These are phyloP conservation scores for Oncorhynchus kisutch DNA, from an alignment of 2,113 vertebrate species.

Conservation along the genomic window DNA sequence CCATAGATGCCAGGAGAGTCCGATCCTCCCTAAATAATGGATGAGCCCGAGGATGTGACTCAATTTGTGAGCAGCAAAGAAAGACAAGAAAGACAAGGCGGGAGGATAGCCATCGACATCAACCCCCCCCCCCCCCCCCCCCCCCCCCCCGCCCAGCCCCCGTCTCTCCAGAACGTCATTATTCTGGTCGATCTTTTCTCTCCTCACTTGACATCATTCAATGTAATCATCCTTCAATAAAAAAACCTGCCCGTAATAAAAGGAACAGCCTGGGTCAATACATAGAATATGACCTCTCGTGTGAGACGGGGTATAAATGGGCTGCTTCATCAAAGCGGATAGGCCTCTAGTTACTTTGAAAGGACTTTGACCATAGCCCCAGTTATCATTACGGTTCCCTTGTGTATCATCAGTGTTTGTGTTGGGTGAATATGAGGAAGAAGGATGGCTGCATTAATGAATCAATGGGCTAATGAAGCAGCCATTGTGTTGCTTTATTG, in stretches of 20 bases:
- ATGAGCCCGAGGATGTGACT: conserved; percentile 94
- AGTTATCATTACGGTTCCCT: conserved; percentile 75
- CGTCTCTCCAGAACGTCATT: conserved; percentile 78
- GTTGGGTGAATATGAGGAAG: conserved; percentile 68
- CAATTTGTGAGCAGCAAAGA: conserved; percentile 86
- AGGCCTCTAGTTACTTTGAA: conserved; percentile 68
- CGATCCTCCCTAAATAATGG: conserved; percentile 96
- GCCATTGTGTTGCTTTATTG: conserved; percentile 67
- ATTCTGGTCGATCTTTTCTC: conserved; percentile 86
- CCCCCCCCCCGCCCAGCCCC: conserved; percentile 58
- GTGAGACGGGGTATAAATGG: conserved; percentile 74
- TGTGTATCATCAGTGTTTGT: conserved; percentile 66
- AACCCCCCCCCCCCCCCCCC: conserved; percentile 76
- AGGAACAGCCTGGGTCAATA: conserved; percentile 87
- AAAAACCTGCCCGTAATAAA: conserved; percentile 88
- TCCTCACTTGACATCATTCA: conserved; percentile 89
- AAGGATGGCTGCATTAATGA: conserved; percentile 71
- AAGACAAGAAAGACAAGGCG: conserved; percentile 71
- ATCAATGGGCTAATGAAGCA: conserved; percentile 79
- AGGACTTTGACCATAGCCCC: conserved; percentile 64
- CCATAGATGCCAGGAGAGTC: conserved; percentile 91
- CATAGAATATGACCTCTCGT: conserved; percentile 71
- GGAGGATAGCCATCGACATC: conserved; percentile 60
- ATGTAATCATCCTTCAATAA: conserved; percentile 88
- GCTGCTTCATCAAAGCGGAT: conserved; percentile 75